Evolutionary conservation across 1,140 invertebrate genomes (phyloP).

Genomic region (Zaprionus ornatus): DNA sequence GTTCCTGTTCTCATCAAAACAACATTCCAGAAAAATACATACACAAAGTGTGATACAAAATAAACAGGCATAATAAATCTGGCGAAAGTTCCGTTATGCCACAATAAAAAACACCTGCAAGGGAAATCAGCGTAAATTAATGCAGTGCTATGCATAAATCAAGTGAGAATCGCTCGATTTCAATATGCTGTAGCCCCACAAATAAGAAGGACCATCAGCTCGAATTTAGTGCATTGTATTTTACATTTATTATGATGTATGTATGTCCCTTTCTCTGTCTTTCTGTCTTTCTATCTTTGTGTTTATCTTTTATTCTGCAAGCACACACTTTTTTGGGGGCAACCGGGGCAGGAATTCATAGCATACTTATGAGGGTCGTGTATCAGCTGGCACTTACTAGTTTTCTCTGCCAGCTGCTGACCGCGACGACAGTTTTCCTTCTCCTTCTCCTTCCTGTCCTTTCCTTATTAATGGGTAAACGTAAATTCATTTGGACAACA

Average conservation of each 20-base stretch:
- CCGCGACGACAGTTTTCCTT: neutral
- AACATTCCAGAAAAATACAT: neutral
- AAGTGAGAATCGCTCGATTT: neutral
- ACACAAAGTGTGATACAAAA: neutral
- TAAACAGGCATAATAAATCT: neutral
- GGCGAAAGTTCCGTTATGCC: neutral
- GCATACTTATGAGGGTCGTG: slow-evolving; percentile 39
- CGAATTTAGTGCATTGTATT: neutral
- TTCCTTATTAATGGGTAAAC: slow-evolving; percentile 52
- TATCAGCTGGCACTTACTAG: slow-evolving; percentile 25
- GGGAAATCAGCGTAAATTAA: neutral
- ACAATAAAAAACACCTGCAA: neutral
- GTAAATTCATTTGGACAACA: slow-evolving; percentile 54
- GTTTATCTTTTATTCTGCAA: neutral
- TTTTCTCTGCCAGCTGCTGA: slow-evolving; percentile 14
- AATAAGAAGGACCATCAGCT: neutral
- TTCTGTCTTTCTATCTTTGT: neutral
- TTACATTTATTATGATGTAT: slow-evolving; percentile 11
- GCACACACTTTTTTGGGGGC: neutral
- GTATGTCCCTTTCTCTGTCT: neutral
- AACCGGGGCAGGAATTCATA: slow-evolving; percentile 5
- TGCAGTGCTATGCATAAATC: neutral
- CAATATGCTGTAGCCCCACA: neutral
- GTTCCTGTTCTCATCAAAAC: too few species aligned
- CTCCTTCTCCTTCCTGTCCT: neutral